These are phyloP conservation scores for Lepidochitona cinerea DNA, from an alignment of 2,888 invertebrate species.

Conservation along the genomic window DNA sequence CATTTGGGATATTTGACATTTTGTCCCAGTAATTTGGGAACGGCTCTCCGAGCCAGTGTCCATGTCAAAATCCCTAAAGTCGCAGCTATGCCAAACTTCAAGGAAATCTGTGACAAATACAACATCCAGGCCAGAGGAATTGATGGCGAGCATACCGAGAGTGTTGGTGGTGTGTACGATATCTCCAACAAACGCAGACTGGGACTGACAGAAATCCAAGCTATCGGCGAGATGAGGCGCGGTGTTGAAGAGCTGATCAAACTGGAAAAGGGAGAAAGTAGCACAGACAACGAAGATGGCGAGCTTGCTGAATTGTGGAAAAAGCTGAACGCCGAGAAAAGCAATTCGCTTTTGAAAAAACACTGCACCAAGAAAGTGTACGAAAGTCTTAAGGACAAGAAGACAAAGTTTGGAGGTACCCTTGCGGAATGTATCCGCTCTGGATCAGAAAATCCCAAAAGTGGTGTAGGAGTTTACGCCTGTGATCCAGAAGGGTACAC, in stretches of 20 bases:
- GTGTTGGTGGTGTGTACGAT: conserved; percentile 62
- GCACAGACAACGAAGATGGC: no score
- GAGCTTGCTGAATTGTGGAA: conserved; percentile 42
- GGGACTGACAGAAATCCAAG: conserved; percentile 58
- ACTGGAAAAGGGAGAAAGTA: conserved; percentile 44
- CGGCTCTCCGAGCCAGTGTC: conserved; percentile 95
- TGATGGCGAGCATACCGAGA: conserved; percentile 62
- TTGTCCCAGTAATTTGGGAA: conserved; percentile 88
- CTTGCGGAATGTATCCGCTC: conserved; percentile 74
- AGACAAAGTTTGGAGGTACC: conserved; percentile 49
- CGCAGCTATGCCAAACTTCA: conserved; percentile 82
- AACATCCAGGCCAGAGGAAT: conserved; percentile 80
- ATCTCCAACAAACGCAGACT: conserved; percentile 64
- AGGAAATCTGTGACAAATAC: conserved; percentile 84
- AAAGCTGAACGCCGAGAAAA: conserved; percentile 32
- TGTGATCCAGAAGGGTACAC: conserved; percentile 97
- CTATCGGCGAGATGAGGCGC: conserved; percentile 56
- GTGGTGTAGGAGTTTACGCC: conserved; percentile 85
- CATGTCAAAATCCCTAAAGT: conserved; percentile 87
- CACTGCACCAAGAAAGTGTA: conserved; percentile 45
- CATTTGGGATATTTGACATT: conserved; percentile 87
- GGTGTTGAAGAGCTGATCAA: conserved; percentile 57
- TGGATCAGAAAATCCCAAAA: conserved; percentile 73
- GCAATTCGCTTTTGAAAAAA: conserved; percentile 36
- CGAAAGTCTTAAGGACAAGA: conserved; percentile 43